Conservation (phyloP, 2,797 vertebrate species). For the Leptodactylus fallax region DNA sequence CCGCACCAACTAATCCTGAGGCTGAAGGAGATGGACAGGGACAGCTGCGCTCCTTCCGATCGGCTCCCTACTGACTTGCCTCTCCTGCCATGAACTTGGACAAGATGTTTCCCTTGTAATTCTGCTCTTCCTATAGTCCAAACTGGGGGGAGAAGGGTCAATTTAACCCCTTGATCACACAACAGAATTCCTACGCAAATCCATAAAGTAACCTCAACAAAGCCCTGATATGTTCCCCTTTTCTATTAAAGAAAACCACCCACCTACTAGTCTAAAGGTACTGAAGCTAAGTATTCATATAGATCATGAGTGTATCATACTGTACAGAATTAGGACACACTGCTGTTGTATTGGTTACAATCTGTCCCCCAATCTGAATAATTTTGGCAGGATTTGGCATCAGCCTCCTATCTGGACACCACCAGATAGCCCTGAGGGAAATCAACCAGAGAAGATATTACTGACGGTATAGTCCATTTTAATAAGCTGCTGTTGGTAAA, state of each 20-base stretch:
- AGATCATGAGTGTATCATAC: no score
- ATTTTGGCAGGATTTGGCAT: background rate
- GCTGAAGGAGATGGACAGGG: conserved; percentile 67
- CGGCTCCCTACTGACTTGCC: conserved; percentile 59
- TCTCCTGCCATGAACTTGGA: conserved; percentile 59
- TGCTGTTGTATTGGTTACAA: background rate
- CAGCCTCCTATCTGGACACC: background rate
- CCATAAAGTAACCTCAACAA: background rate
- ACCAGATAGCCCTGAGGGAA: background rate
- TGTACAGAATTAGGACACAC: background rate
- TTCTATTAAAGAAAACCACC: background rate
- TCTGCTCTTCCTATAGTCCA: conserved; percentile 34
- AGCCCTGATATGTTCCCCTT: background rate
- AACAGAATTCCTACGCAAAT: background rate
- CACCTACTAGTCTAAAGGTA: no score
- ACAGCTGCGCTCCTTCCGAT: conserved; percentile 72
- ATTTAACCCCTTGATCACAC: conserved; percentile 30
- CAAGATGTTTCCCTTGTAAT: conserved; percentile 24
- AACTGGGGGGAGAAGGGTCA: background rate
- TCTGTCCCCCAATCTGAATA: background rate
- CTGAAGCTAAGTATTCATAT: no score
- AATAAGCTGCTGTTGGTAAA: no score
- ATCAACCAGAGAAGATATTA: background rate
- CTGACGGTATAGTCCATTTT: no score
- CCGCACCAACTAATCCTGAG: conserved; percentile 66